These are phyloP conservation scores for Bufo gargarizans DNA, from an alignment of 2,113 vertebrate species.

Conservation along the genomic window DNA sequence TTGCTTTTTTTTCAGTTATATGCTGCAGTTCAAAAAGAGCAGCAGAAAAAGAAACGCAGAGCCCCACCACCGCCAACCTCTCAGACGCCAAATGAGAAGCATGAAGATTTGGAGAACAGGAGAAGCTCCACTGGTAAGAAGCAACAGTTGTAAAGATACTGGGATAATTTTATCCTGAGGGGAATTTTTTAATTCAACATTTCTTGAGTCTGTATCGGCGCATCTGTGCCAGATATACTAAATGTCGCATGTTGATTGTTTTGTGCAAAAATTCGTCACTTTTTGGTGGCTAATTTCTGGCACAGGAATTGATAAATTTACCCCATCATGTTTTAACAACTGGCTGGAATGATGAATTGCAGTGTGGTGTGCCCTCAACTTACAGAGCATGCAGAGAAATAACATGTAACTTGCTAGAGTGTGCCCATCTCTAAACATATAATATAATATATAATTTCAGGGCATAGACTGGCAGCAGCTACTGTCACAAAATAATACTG, in stretches of 20 bases:
- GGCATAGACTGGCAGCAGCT: too few species aligned
- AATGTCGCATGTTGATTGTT: too few species aligned
- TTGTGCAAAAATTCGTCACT: too few species aligned
- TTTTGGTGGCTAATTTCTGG: too few species aligned
- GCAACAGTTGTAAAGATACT: neutral
- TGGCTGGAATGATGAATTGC: neutral
- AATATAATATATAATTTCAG: neutral
- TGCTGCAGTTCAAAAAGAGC: conserved; percentile 72
- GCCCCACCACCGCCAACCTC: conserved; percentile 80
- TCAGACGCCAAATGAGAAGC: conserved; percentile 75
- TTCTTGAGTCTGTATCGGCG: too few species aligned
- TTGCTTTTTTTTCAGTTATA: conserved; percentile 70
- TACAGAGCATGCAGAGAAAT: neutral
- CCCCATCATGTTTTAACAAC: neutral
- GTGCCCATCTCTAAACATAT: neutral
- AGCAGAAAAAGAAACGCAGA: conserved; percentile 87
- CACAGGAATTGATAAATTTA: too few species aligned
- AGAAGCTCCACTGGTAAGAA: conserved; percentile 86
- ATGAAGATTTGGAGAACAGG: conserved; percentile 82
- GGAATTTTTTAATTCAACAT: too few species aligned
- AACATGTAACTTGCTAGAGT: too few species aligned
- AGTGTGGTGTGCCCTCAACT: neutral
- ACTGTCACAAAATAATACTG: too few species aligned
- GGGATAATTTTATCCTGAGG: too few species aligned
- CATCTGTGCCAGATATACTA: too few species aligned